Evolutionary conservation across 2,797 vertebrate species (phyloP).

Genomic region (Neopelma chrysocephalum): DNA sequence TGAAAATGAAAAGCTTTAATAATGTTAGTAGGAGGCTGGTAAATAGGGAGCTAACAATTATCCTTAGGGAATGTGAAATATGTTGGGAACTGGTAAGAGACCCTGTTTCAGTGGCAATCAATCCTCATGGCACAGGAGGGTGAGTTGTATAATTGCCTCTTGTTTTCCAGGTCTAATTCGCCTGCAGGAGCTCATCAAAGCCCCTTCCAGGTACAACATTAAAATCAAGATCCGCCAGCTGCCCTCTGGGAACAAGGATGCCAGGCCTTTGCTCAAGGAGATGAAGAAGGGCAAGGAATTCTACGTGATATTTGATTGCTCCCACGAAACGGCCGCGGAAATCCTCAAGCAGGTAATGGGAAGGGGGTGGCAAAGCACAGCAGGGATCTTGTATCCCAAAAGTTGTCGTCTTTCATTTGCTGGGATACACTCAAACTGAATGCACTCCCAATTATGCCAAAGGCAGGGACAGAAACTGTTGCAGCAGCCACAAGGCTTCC

Average conservation of each 20-base stretch:
- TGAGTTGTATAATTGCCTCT: conserved; percentile 28
- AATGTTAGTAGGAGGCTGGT: not conserved
- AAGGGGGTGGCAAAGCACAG: not conserved
- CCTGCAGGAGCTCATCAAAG: conserved; percentile 98
- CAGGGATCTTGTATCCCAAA: not conserved
- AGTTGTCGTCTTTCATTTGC: not conserved
- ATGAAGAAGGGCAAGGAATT: conserved; percentile 99
- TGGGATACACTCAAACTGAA: not conserved
- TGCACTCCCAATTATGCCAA: not conserved
- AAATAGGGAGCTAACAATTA: conserved; percentile 9
- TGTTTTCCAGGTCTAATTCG: conserved; percentile 89
- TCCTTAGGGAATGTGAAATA: not conserved
- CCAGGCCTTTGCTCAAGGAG: conserved; percentile 93
- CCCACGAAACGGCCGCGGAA: conserved; percentile 89
- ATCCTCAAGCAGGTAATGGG: conserved; percentile 91
- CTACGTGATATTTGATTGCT: conserved; percentile 96
- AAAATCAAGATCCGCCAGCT: conserved; percentile 98
- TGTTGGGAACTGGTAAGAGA: not conserved
- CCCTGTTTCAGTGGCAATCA: conserved; percentile 1
- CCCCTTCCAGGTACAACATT: conserved; percentile 96
- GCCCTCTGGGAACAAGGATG: conserved; percentile 92
- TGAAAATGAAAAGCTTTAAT: not conserved
- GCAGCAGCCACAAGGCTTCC: not conserved
- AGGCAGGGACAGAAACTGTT: not conserved
- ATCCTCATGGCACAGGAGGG: not conserved